Evolutionary conservation across 2,888 invertebrate genomes (phyloP).

Genomic region (Drosophila conformis): DNA sequence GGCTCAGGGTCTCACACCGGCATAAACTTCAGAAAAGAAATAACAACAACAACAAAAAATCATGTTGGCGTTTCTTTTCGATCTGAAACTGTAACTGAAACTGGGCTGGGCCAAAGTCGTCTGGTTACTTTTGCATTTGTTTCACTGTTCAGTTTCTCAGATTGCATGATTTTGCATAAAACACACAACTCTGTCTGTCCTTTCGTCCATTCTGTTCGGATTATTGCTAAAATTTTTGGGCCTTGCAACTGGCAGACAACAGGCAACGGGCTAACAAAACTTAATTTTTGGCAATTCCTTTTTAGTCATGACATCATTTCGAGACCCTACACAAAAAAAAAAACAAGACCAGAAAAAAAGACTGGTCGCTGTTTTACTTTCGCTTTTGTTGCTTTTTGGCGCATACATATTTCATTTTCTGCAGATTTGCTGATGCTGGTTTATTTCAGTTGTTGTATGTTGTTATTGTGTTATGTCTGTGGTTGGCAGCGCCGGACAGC

Average conservation of each 20-base stretch:
- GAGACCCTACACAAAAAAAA: slow-evolving; percentile 56
- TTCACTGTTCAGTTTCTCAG: slow-evolving; percentile 48
- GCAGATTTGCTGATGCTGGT: slow-evolving; percentile 48
- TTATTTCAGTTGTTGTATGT: slow-evolving; percentile 25
- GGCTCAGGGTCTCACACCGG: slow-evolving; percentile 67
- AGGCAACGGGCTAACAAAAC: slow-evolving; percentile 26
- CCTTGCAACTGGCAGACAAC: slow-evolving; percentile 42
- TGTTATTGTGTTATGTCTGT: slow-evolving; percentile 33
- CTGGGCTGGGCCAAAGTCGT: slow-evolving; percentile 73
- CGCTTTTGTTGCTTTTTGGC: slow-evolving; percentile 71
- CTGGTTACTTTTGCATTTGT: slow-evolving; percentile 76
- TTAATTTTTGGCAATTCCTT: slow-evolving; percentile 75
- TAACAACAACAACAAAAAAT: slow-evolving; percentile 16
- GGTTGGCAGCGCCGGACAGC: slow-evolving; percentile 51
- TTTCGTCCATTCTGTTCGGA: slow-evolving; percentile 31
- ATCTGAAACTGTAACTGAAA: slow-evolving; percentile 47
- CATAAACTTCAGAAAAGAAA: slow-evolving; percentile 19
- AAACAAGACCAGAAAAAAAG: slow-evolving; percentile 47
- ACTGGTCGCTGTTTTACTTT: slow-evolving; percentile 81
- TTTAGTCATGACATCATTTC: slow-evolving; percentile 76
- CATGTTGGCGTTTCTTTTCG: slow-evolving; percentile 42
- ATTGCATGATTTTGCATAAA: slow-evolving; percentile 70
- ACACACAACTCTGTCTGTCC: slow-evolving; percentile 48
- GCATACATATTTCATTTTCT: slow-evolving; percentile 50
- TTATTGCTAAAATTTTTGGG: slow-evolving; percentile 56